Percentiles rank a stretch among this genome's conserved stretches.
Evolutionary conservation across 2,888 invertebrate genomes (phyloP).

Genomic region (Magallana nippona): DNA sequence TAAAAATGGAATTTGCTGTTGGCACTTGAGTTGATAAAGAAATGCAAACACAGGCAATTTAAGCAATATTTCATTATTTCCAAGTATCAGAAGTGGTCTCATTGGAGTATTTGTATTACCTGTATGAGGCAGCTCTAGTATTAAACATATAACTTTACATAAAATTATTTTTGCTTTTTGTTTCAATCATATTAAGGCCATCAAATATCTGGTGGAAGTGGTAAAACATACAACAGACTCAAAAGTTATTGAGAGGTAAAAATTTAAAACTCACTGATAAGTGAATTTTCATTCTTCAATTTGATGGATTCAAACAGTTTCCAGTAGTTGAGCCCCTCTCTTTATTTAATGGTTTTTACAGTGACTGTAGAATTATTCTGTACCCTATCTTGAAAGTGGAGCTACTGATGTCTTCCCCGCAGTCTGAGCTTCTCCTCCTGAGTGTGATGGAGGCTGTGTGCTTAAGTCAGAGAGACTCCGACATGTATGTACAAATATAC

Average conservation of each 20-base stretch:
- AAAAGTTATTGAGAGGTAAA: constrained; percentile 60
- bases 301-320: not conserved
- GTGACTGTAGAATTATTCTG: constrained; percentile 7
- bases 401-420: not conserved
- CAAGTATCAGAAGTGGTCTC: no score
- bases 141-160: no score
- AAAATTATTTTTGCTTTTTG: constrained; percentile 28
- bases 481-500: constrained; percentile 18
- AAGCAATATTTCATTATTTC: no score
- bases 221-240: constrained; percentile 60
- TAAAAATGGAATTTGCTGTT: no score
- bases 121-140: no score
- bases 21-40: no score
- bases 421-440: not conserved
- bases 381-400: constrained; percentile 9
- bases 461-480: constrained; percentile 1
- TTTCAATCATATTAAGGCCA: constrained; percentile 51
- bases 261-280: not conserved
- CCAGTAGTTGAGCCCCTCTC: not conserved
- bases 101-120: no score
- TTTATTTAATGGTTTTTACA: not conserved
- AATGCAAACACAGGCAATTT: no score
- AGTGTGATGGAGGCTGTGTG: constrained; percentile 35
- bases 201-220: constrained; percentile 60
- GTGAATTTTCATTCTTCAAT: no score